Conservation (phyloP, 2,113 vertebrate species). For the Campylorhamphus procurvoides region DNA sequence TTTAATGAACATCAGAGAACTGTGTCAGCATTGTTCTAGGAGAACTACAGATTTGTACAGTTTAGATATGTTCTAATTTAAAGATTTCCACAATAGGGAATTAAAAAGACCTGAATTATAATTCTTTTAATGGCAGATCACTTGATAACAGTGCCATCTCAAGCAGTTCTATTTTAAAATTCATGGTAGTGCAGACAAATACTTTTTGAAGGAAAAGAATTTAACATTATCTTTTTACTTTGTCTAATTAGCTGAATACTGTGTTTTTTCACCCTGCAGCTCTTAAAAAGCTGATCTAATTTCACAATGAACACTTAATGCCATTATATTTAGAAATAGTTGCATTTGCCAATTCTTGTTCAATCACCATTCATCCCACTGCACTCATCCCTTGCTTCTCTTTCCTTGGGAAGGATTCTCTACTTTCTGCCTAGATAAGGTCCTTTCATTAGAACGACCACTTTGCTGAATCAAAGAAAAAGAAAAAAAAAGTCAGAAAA, state of each 20-base stretch:
- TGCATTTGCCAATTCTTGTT: constrained; percentile 47
- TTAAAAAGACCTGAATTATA: constrained; percentile 71
- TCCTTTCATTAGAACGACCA: neutral
- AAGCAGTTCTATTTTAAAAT: constrained; percentile 62
- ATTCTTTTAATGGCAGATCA: constrained; percentile 67
- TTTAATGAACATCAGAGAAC: constrained; percentile 67
- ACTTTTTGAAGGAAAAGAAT: constrained; percentile 61
- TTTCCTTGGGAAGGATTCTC: neutral
- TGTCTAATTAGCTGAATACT: constrained; percentile 70
- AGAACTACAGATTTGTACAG: constrained; percentile 60
- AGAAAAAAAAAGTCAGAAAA: neutral
- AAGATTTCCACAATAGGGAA: constrained; percentile 68
- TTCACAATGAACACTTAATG: constrained; percentile 66
- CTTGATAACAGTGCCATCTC: constrained; percentile 60
- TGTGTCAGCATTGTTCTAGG: constrained; percentile 68
- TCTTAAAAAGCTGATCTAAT: constrained; percentile 62
- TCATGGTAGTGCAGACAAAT: constrained; percentile 60
- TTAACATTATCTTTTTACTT: constrained; percentile 71
- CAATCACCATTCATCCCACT: constrained; percentile 15
- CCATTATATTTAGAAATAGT: constrained; percentile 62
- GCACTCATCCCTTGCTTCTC: neutral
- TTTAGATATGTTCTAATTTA: constrained; percentile 67
- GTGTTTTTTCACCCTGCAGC: constrained; percentile 61
- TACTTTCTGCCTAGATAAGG: constrained; percentile 31
- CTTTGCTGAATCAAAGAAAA: constrained; percentile 13